phyloP scores from a whole-genome alignment of 92 coral and sea anemone genomes.

The Blastomussa wellsi region DNA sequence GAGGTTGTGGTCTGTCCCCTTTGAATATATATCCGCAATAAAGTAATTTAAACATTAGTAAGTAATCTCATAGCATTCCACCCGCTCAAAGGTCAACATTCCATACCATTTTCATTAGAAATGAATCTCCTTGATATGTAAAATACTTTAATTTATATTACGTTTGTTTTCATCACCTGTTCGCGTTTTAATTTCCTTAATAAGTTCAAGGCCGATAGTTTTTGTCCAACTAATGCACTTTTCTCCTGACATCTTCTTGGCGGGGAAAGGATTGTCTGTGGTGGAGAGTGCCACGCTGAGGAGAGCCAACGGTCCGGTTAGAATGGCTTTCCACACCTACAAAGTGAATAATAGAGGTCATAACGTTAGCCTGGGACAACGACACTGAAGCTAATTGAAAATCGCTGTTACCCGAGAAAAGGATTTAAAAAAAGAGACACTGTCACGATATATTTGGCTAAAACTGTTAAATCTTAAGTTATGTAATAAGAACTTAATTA shows the following conservation, averaged over 20 bases:
- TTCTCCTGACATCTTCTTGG: constrained; percentile 77
- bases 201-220: constrained; percentile 67
- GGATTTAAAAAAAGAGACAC: too few relatives aligned
- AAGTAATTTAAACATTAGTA: not conserved
- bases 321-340: constrained; percentile 74
- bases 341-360: not conserved
- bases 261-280: constrained; percentile 79
- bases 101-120: not conserved
- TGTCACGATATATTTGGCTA: too few relatives aligned
- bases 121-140: not conserved
- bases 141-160: not conserved
- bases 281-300: constrained; percentile 78
- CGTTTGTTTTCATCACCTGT: constrained; percentile 61
- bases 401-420: not conserved
- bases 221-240: constrained; percentile 88
- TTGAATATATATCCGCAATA: not conserved
- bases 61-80: not conserved
- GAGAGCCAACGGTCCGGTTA: constrained; percentile 90
- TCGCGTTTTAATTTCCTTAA: constrained; percentile 80
- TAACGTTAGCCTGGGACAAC: not conserved
- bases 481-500: too few relatives aligned
- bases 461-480: too few relatives aligned
- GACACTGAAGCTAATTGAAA: not conserved
- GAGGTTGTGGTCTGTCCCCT: too few relatives aligned
- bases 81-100: not conserved